Percentiles rank a stretch among this genome's conserved stretches.
Evolutionary conservation across 2,797 vertebrate species (phyloP).

Genomic region (Hydrophis major): DNA sequence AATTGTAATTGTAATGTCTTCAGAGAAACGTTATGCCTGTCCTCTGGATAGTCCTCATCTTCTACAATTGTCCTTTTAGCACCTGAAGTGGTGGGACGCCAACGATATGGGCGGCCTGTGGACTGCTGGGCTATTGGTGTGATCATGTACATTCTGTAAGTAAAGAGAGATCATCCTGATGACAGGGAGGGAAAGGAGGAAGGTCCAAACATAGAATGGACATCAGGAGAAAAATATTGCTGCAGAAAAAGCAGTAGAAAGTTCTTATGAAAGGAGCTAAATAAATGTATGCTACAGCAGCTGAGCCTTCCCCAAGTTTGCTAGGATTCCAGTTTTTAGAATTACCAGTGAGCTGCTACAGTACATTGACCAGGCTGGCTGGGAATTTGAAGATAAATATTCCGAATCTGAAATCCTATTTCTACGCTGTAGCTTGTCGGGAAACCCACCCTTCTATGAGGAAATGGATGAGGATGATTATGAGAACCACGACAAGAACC

Average conservation of each 20-base stretch:
- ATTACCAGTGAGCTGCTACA: not conserved
- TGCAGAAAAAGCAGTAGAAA: not conserved
- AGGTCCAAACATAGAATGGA: not conserved
- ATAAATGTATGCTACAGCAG: not conserved
- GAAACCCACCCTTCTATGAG: conserved; percentile 97
- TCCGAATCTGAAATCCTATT: not conserved
- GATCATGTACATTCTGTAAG: conserved; percentile 99
- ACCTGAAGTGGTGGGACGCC: conserved; percentile 94
- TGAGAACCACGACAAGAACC: conserved; percentile 96
- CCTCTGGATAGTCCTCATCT: not conserved
- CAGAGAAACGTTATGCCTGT: not conserved
- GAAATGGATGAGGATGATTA: conserved; percentile 95
- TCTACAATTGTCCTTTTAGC: conserved; percentile 71
- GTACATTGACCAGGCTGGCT: not conserved
- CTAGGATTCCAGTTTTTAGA: not conserved
- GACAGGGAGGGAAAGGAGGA: not conserved
- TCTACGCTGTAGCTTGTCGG: conserved; percentile 84
- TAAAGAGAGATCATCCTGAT: conserved; percentile 30
- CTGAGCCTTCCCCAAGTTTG: not conserved
- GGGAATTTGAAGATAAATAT: not conserved
- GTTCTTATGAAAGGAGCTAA: not conserved
- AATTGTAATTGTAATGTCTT: not conserved
- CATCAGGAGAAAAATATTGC: not conserved
- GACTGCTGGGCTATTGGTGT: conserved; percentile 98
- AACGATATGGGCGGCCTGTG: conserved; percentile 91